Base-by-base conservation (phyloP, 2,888 invertebrate genomes). In the Galeruca laticollis region DNA sequence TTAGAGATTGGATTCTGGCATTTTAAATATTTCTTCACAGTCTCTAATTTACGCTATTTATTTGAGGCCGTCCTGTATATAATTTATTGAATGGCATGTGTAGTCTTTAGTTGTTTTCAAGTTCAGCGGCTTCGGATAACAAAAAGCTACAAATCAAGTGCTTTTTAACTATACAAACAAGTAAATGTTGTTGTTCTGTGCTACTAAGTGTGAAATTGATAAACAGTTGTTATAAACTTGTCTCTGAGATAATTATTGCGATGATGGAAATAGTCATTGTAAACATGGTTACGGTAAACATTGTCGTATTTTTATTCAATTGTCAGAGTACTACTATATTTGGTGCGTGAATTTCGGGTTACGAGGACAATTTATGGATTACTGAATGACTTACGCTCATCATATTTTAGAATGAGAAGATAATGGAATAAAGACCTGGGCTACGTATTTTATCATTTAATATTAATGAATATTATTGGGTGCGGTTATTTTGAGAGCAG, bases 161-260 rank as follows among this genome's bases (percentile, higher is more conserved):
- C 43, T 60, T 60, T n/a, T 20, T 21, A 59, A 21, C 18, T n/a
- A 47, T 47, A 47, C 15, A 47, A 47, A 47, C 47, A 9, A 15
- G 18, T 47, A 47, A 47, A 26, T 52, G 21, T 52, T 52, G 21
- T 52, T 52, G 52, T 52, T 15, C 9, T 35, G 15, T 51, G 31
- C 18, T 35, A 51, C 8, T 33, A 10, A 35, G 51, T 52, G 62
- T 62, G 52, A 62, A 62, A 62, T 62, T 52, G 60, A 35, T 26
- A 20, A 62, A 62, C 62, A 62, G 35, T 62, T 62, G 62, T 62
- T 33, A 1, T 26, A 35, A 43, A 60, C 60, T 47, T 49, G 61
- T 49, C 61, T 31, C n/a, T 26, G 13, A 52, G 52, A 26, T 26
- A 13, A 62, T 33, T 35, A 49, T 33, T 49, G n/a, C 33, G 11